Conservation (phyloP, 2,888 invertebrate genomes). For the Idaea dimidiata region DNA sequence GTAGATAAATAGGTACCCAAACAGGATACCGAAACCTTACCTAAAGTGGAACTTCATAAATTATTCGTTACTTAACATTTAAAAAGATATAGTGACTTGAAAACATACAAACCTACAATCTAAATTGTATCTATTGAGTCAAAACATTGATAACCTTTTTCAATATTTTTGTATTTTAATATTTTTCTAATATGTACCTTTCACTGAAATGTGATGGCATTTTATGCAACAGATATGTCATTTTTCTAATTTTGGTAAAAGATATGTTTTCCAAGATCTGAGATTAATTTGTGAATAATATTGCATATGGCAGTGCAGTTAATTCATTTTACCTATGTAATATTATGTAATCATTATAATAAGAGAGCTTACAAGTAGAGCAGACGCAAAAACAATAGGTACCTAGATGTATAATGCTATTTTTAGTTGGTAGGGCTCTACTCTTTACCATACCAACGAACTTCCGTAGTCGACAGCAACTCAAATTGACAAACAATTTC, state of each 20-base stretch:
- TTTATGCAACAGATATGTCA: neutral
- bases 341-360: neutral
- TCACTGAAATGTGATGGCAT: neutral
- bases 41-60: neutral
- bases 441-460: no score
- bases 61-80: neutral
- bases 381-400: neutral
- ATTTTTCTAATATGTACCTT: neutral
- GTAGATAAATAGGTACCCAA: neutral
- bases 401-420: no score
- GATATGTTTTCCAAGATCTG: neutral
- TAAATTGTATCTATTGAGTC: neutral
- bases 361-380: conserved; percentile 1
- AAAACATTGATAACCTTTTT: neutral
- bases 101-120: no score
- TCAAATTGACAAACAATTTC: no score
- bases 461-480: no score
- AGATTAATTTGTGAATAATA: neutral
- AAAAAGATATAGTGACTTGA: neutral
- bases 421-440: no score
- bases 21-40: conserved; percentile 5
- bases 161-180: neutral
- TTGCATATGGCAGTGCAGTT: neutral
- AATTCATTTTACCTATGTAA: neutral
- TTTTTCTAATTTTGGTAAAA: neutral